These are phyloP conservation scores for Latrodectus geometricus DNA, from an alignment of 1,140 invertebrate species.

Conservation along the genomic window DNA sequence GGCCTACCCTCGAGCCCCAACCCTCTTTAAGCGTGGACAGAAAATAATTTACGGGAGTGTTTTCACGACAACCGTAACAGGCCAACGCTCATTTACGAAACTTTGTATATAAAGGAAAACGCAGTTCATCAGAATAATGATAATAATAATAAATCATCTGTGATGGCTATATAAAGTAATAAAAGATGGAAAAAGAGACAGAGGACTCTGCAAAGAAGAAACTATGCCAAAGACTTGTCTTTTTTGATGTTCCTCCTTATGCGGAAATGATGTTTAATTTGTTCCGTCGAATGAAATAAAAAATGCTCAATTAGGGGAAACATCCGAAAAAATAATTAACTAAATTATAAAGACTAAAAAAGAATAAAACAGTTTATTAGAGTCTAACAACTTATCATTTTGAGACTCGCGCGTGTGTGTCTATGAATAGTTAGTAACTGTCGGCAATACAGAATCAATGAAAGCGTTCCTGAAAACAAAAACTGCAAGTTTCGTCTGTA, in stretches of 20 bases:
- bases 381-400: no score
- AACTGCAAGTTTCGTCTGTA: no score
- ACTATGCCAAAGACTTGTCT: background rate
- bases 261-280: background rate
- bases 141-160: background rate
- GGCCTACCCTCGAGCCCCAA: background rate
- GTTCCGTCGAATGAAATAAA: background rate
- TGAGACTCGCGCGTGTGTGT: no score
- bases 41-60: background rate
- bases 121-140: background rate
- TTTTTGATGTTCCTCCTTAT: background rate
- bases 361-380: no score
- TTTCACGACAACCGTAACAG: background rate
- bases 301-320: background rate
- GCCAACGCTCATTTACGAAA: background rate
- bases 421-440: no score
- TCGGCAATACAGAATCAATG: no score
- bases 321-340: background rate
- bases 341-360: no score
- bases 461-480: no score
- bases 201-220: background rate
- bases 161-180: background rate
- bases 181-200: background rate
- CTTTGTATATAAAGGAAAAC: background rate
- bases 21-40: background rate